Conservation (phyloP, 2,888 invertebrate genomes). For the Caenorhabditis sinica region DNA sequence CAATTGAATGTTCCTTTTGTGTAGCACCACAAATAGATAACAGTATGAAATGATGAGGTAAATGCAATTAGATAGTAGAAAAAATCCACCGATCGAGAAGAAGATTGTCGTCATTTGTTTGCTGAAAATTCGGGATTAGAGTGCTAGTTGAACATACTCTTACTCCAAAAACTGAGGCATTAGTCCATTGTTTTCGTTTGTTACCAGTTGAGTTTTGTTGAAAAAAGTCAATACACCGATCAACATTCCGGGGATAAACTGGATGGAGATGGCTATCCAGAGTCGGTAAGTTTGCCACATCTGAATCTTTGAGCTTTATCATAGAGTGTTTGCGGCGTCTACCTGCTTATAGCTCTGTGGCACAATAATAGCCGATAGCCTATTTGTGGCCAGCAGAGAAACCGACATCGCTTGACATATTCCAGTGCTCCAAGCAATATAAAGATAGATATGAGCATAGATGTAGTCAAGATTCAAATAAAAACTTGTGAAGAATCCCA, state of each 20-base stretch:
- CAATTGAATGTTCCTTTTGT: conserved; percentile 18
- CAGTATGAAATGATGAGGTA: conserved; percentile 53
- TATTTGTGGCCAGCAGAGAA: conserved; percentile 56
- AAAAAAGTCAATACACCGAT: conserved; percentile 47
- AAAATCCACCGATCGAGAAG: conserved; percentile 40
- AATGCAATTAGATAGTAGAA: conserved; percentile 28
- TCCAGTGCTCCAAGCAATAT: conserved; percentile 63
- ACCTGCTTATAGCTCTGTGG: conserved; percentile 39
- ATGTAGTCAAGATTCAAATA: conserved; percentile 37
- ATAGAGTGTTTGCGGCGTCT: no score
- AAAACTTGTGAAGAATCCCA: conserved; percentile 28
- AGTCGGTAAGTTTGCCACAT: conserved; percentile 41
- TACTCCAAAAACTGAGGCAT: conserved; percentile 52
- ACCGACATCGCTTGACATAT: conserved; percentile 63
- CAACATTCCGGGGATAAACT: conserved; percentile 51
- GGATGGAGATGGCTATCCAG: conserved; percentile 41
- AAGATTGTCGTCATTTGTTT: conserved; percentile 37
- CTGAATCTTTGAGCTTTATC: not conserved
- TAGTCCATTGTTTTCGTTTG: conserved; percentile 31
- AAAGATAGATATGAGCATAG: conserved; percentile 56
- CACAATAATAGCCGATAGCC: conserved; percentile 59
- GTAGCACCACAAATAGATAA: conserved; percentile 26
- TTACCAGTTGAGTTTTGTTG: conserved; percentile 35
- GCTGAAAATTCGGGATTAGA: conserved; percentile 2
- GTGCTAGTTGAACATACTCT: not conserved